Conservation (phyloP, 2,113 vertebrate genomes). For the Redunca redunca region DNA sequence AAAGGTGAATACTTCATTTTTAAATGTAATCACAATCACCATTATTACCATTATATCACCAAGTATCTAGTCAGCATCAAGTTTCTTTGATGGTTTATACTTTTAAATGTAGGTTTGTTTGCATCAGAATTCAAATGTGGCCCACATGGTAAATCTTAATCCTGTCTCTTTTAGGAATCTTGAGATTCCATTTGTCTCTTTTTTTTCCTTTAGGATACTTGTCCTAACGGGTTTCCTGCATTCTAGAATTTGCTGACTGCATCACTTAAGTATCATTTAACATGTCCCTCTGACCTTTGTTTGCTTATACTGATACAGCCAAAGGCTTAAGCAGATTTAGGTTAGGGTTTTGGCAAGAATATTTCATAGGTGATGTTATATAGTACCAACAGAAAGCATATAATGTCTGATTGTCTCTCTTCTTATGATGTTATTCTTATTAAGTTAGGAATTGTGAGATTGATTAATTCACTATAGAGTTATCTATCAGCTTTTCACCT, state of each 20-base stretch:
- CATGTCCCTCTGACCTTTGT: background rate
- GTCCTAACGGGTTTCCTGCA: background rate
- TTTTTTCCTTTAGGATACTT: background rate
- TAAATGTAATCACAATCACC: background rate
- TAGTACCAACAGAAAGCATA: background rate
- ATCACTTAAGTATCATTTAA: background rate
- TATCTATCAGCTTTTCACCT: background rate
- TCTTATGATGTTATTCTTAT: background rate
- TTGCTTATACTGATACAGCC: background rate
- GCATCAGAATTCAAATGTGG: background rate
- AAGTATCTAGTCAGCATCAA: background rate
- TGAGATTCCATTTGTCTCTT: background rate
- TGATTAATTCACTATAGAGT: background rate
- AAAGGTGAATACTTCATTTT: background rate
- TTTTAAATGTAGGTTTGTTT: background rate
- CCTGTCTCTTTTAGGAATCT: background rate
- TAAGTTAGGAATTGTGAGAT: background rate
- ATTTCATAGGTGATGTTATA: background rate
- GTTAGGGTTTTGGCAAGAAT: background rate
- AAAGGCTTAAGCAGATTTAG: background rate
- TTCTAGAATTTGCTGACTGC: background rate
- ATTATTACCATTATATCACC: background rate
- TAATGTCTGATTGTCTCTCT: background rate
- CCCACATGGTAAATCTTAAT: background rate
- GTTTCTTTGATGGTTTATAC: background rate